Conservation (phyloP, 2,888 invertebrate genomes). For the Morinoia aosen region DNA sequence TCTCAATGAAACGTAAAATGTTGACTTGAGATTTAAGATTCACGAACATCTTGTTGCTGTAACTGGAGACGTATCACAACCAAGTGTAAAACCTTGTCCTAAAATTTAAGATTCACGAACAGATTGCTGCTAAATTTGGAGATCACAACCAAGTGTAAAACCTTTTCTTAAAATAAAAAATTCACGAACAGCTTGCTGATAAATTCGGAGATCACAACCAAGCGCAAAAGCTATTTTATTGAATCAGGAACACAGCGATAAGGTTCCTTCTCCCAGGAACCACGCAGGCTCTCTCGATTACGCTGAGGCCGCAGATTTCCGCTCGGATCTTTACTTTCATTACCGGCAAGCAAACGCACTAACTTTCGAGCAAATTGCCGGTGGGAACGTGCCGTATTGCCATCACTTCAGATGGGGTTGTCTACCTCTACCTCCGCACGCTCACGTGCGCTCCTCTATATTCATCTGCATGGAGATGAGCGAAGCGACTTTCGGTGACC, state of each 20-base stretch:
- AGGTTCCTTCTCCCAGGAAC: neutral
- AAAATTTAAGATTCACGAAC: neutral
- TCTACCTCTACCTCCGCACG: neutral
- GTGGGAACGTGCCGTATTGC: neutral
- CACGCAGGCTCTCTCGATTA: neutral
- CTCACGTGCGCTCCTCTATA: neutral
- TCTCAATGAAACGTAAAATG: too few relatives aligned
- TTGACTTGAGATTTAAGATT: too few relatives aligned
- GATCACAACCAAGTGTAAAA: neutral
- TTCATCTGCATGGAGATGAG: neutral
- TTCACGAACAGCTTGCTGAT: too few relatives aligned
- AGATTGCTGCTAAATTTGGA: neutral
- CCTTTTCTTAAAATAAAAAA: neutral
- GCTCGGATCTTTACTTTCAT: slow-evolving; percentile 3
- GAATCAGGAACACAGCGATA: neutral
- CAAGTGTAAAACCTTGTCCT: neutral
- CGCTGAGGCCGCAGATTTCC: neutral
- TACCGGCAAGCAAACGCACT: neutral
- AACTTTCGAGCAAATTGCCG: neutral
- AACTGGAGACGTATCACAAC: neutral
- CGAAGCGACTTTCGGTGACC: neutral
- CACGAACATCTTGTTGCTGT: too few relatives aligned
- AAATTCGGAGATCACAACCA: neutral
- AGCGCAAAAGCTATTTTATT: neutral
- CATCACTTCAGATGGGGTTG: neutral